Base-by-base conservation (phyloP, 2,888 invertebrate genomes). In the Dasypolia templi region DNA sequence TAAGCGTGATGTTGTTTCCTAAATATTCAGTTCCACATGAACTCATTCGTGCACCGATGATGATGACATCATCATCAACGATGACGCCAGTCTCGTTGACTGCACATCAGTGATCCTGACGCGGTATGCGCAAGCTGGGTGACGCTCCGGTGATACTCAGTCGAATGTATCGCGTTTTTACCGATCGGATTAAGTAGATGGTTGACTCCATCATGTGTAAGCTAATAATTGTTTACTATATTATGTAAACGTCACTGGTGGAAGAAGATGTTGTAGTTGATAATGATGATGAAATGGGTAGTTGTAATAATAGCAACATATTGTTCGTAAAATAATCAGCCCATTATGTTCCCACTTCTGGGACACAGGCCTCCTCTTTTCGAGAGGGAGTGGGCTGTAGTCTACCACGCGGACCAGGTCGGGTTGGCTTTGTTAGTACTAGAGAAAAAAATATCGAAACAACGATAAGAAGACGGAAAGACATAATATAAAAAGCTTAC, bases 161-260 rank as follows among this genome's bases (percentile, higher is more conserved):
- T 83, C 82, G 80, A 70, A 83, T 82, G 82, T 46, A 72, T 82
- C 84, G 84, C 29, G 75, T 83, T 82, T 82, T 83, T 83, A 72
- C 71, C 35, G 83, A 72, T 72, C 42, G 42, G 62, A 66, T 72
- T 82, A 68, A 82, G 39, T 51, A 55, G 72, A 82, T 80, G 68
- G 67, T 69, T 62, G 61, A 72, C 62, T 72, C n/a, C 55, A 58
- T 44, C 22, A 49, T 53, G 46, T 81, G 35, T 35, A 55, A 55
- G 75, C 1, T 81, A 69, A 75, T 69, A 11, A 39, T 61, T 75
- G 61, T 81, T 79, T 65, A 79, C 53, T 19, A 53, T 53, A 42
- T 72, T 58, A 7, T 59, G 39, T 42, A 29, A 9, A 29, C 11
- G 19, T 39, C 29, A 17, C 14, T 59, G 58, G 7, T 44, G 14